Percentiles rank a stretch among this genome's conserved stretches.
Conservation (phyloP, 2,797 vertebrate species). For the Falco cherrug region DNA sequence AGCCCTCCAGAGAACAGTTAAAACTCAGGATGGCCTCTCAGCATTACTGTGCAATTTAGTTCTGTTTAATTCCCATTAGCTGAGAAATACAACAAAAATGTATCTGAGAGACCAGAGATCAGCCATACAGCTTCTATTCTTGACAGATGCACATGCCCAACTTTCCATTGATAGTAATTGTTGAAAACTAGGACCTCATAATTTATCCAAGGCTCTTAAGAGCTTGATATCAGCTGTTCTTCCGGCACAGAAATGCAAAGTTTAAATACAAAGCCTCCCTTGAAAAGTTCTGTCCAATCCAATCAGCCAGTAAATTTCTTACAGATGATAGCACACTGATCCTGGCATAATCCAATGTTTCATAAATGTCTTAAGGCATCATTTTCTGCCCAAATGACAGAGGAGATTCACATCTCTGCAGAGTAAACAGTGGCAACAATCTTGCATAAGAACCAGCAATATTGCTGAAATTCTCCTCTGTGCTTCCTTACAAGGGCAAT, state of each 20-base stretch:
- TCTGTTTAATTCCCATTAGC: constrained; percentile 22
- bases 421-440: constrained; percentile 42
- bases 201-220: constrained; percentile 18
- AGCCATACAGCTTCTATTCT: constrained; percentile 15
- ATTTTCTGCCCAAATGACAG: constrained; percentile 51
- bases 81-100: constrained; percentile 30
- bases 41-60: constrained; percentile 7
- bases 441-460: constrained; percentile 50
- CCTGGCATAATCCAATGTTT: constrained; percentile 57
- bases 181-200: not conserved
- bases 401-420: constrained; percentile 51
- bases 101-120: constrained; percentile 20
- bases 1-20: not conserved
- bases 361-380: constrained; percentile 66
- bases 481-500: constrained; percentile 51
- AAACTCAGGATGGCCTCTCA: not conserved
- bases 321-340: constrained; percentile 58
- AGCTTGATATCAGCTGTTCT: not conserved
- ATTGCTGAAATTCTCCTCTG: constrained; percentile 41
- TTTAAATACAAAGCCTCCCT: constrained; percentile 43
- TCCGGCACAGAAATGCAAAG: not conserved
- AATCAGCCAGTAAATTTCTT: constrained; percentile 56
- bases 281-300: constrained; percentile 21
- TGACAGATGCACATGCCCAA: not conserved
- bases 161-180: constrained; percentile 1